Base-by-base conservation (phyloP, 1,140 invertebrate species). In the Brachionus asplanchnoidis region DNA sequence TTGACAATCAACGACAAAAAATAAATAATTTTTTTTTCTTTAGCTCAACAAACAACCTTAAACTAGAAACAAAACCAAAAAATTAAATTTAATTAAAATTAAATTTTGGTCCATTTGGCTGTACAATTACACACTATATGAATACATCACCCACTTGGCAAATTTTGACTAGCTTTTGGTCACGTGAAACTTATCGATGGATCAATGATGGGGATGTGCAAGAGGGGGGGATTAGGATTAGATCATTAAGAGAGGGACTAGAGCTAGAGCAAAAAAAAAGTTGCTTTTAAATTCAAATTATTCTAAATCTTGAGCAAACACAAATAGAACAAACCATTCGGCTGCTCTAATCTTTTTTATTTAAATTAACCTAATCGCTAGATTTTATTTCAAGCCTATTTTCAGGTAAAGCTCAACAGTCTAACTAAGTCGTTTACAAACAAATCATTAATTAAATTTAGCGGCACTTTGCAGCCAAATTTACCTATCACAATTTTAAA, bases 351-450 rank as follows among this genome's bases (percentile, higher is more conserved):
- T 60, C 53, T 60, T 60, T 60, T 60, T 60, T 60, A 60, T 60
- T 60, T 60, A 60, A 60, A 60, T 60, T 60, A 60, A 26, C 53
- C 53, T 60, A 60, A 60, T 60, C 53, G 53, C 20, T 60, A 20
- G 53, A 60, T 60, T 60, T 60, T 60, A 60, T 60, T 60, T 60
- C 53, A 60, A 68, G 26, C 32, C 66, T 68, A 68, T 68, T 68
- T 68, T 32, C 66, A 68, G 66, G 66, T 68, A 68, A 20, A 60
- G 53, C 53, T 60, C 53, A 60, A 60, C 53, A 60, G 53, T 60
- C 53, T 60, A 60, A 68, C 66, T 32, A 68, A 68, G 66, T 68
- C 66, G 66, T 32, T 68, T 68, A 68, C 66, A 68, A 68, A 68
- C 66, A 68, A 68, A 32, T 68, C 14, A 68, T 68, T 68, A 68